These are phyloP conservation scores for Crotalus horridus DNA, from an alignment of 2,113 vertebrate genomes.

Conservation along the genomic window DNA sequence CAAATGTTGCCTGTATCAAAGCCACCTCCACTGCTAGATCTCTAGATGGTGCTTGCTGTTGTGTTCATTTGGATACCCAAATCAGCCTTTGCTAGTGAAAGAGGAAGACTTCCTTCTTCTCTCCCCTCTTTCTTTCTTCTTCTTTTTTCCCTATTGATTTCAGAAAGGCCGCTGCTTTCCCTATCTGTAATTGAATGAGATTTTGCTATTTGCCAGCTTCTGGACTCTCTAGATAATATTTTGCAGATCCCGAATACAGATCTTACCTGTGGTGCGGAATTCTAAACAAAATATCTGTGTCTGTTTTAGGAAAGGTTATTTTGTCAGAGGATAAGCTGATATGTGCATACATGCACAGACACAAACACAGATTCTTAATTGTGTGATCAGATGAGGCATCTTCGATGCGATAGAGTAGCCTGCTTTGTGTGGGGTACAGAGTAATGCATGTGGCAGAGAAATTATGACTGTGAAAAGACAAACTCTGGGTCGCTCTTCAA, in stretches of 20 bases:
- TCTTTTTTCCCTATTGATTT: conserved; percentile 17
- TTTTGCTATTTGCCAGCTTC: conserved; percentile 53
- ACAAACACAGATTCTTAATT: background rate
- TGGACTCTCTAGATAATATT: conserved; percentile 36
- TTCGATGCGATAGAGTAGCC: background rate
- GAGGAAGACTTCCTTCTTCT: background rate
- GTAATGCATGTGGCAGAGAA: background rate
- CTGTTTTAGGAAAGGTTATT: conserved; percentile 38
- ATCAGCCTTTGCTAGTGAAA: conserved; percentile 14
- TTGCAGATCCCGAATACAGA: conserved; percentile 50
- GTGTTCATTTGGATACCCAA: conserved; percentile 43
- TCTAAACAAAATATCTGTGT: conserved; percentile 39
- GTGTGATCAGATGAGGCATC: background rate
- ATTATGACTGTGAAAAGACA: background rate
- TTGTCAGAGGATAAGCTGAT: conserved; percentile 11
- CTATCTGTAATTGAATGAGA: conserved; percentile 54
- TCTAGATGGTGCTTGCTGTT: conserved; percentile 42
- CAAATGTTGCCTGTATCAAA: conserved; percentile 50
- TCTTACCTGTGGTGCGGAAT: conserved; percentile 43
- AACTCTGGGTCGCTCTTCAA: background rate
- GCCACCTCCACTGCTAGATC: conserved; percentile 47
- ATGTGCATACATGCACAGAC: background rate
- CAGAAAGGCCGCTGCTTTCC: conserved; percentile 49
- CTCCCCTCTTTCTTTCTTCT: background rate
- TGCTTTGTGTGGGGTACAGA: background rate